These are phyloP conservation scores for Syrmaticus mikado DNA, from an alignment of 2,113 vertebrate genomes.

Conservation along the genomic window DNA sequence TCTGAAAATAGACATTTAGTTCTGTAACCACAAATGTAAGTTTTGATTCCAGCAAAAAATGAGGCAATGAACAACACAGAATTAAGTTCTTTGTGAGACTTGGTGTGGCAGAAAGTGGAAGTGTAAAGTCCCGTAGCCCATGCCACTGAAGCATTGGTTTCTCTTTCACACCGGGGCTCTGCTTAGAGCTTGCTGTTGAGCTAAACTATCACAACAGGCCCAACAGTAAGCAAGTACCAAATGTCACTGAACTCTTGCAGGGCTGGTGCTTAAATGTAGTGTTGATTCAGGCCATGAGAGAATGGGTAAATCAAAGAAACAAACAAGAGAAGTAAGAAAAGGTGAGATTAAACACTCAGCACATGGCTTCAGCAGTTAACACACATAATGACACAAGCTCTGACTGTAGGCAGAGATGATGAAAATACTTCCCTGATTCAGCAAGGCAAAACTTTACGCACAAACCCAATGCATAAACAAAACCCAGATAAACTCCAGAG, in stretches of 20 bases:
- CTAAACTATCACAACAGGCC: background rate
- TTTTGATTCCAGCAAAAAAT: background rate
- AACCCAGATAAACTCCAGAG: background rate
- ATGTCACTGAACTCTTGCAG: background rate
- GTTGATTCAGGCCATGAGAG: background rate
- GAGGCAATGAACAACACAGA: background rate
- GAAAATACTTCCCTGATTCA: background rate
- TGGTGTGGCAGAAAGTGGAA: background rate
- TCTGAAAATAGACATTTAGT: constrained; percentile 9
- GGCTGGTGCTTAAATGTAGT: background rate
- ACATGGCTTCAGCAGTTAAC: background rate
- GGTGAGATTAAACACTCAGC: background rate
- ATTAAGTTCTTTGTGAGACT: background rate
- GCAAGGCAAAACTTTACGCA: background rate
- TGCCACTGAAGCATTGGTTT: background rate
- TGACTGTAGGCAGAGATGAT: background rate
- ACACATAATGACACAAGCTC: background rate
- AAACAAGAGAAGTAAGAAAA: background rate
- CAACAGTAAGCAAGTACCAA: background rate
- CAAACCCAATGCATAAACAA: background rate
- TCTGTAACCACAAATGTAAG: background rate
- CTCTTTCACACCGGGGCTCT: background rate
- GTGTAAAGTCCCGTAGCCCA: background rate
- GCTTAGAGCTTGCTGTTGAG: background rate
- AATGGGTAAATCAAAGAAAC: background rate